Evolutionary conservation across 2,888 invertebrate species (phyloP), one percentile per base, ranked within the genome.

Genomic region (Limnephilus rhombicus): DNA sequence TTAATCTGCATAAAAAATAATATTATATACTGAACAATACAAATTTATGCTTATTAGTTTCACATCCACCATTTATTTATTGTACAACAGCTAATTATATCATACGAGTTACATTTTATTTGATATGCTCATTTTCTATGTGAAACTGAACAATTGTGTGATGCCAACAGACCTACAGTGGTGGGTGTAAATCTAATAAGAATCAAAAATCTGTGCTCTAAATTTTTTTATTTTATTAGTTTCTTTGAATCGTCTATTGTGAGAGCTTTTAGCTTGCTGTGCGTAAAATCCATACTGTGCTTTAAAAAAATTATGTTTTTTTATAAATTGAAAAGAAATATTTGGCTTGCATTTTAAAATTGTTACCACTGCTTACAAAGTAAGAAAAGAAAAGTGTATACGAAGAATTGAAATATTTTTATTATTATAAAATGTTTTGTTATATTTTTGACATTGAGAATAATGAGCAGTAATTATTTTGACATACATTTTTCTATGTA

Each of bases 341-440:
- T 68, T 68, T 68, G 68, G 68, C 68, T 24, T n/a, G 24, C 68
- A 68, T 68, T 68, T 68, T 24, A 68, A 86, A 49, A 34, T 41
- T 86, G 45, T 41, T 86, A 49, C n/a, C 41, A 41, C 45, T 41
- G 86, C 45, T 86, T 86, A 83, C 82, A 83, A 83, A 83, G 82
- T 83, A 83, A 83, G 82, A 83, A 83, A 68, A 24, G 68, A 68
- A 68, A 68, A 68, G 68, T 83, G 82, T 83, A 83, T 83, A 83
- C 82, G 82, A 83, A 31, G 34, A 34, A 34, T 34, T 83, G 34
- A 83, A 83, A 83, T 83, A 83, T 83, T 83, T 18, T 37, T 15
- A 82, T 82, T 31, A 83, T 68, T 24, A 24, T 24, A 68, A 24
- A n/a, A 24, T n/a, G 5, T n/a, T 18, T 68, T 68, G 53, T 53